A percentile compares a stretch with the other conserved stretches of the same genome.
These are phyloP conservation scores for Drosophila bipectinata DNA, from an alignment of 1,140 invertebrate genomes.

Conservation along the genomic window DNA sequence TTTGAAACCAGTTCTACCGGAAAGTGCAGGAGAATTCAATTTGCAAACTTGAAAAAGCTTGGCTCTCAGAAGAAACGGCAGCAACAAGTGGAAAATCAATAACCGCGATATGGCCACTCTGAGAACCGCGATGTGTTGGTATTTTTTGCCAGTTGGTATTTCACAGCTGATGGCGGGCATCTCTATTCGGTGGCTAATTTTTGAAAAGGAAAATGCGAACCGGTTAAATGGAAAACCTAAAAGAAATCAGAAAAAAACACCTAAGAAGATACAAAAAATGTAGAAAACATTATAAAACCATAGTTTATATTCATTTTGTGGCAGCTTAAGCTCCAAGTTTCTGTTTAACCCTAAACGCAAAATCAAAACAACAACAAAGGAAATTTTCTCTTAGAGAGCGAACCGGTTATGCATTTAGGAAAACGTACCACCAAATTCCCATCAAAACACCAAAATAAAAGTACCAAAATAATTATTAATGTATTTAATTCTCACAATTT, in stretches of 20 bases:
- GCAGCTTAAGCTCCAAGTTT: too few species aligned
- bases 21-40: constrained; percentile 33
- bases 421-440: neutral
- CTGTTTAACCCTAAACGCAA: too few species aligned
- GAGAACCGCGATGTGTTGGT: constrained; percentile 9
- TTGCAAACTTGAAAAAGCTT: constrained; percentile 25
- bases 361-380: too few species aligned
- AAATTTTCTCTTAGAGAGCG: neutral
- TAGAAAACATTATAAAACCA: too few species aligned
- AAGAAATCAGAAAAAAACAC: too few species aligned
- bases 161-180: constrained; percentile 10
- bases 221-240: too few species aligned
- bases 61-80: constrained; percentile 1
- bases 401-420: neutral
- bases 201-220: neutral
- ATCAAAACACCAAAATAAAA: neutral
- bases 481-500: neutral
- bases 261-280: too few species aligned
- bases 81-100: constrained; percentile 47
- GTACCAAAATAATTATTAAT: too few species aligned
- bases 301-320: too few species aligned
- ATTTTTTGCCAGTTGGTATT: constrained; percentile 10
- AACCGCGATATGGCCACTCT: constrained; percentile 6
- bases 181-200: neutral
- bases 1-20: constrained; percentile 50